Conservation (phyloP, 2,113 vertebrate genomes). For the Cnemophilus loriae region DNA sequence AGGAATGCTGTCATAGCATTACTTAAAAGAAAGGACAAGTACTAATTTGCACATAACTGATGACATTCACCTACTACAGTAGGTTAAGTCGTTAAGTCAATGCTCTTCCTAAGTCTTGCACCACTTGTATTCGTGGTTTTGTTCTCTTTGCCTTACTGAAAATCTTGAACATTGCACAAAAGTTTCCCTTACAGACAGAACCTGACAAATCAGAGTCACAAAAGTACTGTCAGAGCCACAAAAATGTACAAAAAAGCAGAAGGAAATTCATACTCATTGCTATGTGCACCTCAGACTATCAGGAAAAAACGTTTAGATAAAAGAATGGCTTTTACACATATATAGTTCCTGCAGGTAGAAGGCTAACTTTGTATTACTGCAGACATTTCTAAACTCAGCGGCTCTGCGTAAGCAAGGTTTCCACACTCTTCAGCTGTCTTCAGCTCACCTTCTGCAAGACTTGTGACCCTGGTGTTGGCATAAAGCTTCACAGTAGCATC, state of each 20-base stretch:
- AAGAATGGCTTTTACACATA: not conserved
- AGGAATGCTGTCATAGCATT: not conserved
- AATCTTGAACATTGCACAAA: not conserved
- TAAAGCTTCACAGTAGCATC: not conserved
- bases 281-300: not conserved
- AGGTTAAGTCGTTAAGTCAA: not conserved
- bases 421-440: not conserved
- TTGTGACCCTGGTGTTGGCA: not conserved
- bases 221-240: not conserved
- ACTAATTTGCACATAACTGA: not conserved
- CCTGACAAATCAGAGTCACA: not conserved
- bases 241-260: not conserved
- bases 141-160: not conserved
- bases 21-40: not conserved
- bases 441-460: not conserved
- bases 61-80: not conserved
- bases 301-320: not conserved
- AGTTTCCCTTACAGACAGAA: not conserved
- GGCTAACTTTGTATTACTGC: not conserved
- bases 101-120: not conserved
- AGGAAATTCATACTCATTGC: not conserved
- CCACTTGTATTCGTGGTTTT: not conserved
- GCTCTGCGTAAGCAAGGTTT: not conserved
- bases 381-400: not conserved
- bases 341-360: rapidly evolving